Evolutionary conservation across 2,888 invertebrate species (phyloP), one percentile per base, ranked within the genome.

Genomic region (Helobdella robusta): DNA sequence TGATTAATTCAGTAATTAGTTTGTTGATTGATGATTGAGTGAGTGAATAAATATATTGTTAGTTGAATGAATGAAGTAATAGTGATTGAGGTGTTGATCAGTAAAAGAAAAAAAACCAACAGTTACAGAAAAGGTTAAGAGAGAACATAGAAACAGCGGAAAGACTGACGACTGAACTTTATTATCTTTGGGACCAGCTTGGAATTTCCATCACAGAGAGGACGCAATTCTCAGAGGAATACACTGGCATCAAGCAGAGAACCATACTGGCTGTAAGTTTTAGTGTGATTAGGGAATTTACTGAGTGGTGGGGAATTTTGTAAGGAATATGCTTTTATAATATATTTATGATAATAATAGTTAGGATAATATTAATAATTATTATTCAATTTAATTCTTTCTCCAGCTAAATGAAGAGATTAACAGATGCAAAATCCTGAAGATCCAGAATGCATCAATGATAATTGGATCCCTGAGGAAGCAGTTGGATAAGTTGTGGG

Each of bases 231-330:
- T 34, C 35, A 18, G 50, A 40, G n/a, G 48, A 32, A 23, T 34
- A 63, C 36, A 35, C 25, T 15, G 63, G 63, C 23, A 23, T 63
- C 23, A 54, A 63, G 28, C 63, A 48, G 15, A 46, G 20, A 40
- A 63, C 63, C 5, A 63, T 63, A n/a, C 52, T 48, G 28, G 63
- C 50, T 32, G 63, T 63, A 52, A 11, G 63, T 63, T 48, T 40
- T 23, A 30, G 25, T 20, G 32, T 48, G 18, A 1, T 25, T 52
- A 23, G 11, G 11, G 30, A 23, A 4, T 35, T 59, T 23, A 23
- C n/a, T 4, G 59, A 35, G 32, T 59, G 32, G 15, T 59, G 30
- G 32, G 28, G 18, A 28, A 52, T 52, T 52, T n/a, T n/a, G n/a
- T n/a, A n/a, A n/a, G n/a, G n/a, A n/a, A n/a, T n/a, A n/a, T n/a